Evolutionary conservation across 1,140 invertebrate genomes (phyloP).

Genomic region (Hyles vespertilio): DNA sequence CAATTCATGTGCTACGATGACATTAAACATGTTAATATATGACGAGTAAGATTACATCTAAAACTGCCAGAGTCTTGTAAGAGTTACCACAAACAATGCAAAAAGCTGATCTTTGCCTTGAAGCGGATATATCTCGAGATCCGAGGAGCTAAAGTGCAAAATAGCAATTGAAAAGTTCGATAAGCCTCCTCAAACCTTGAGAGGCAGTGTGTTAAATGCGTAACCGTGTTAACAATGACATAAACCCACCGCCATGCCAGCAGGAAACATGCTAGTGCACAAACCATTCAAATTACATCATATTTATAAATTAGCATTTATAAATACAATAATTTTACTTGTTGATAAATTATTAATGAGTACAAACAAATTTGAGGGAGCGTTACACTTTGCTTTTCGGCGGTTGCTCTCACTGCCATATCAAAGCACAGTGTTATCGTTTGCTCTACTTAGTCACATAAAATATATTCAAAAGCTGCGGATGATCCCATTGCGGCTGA

Average conservation of each 20-base stretch:
- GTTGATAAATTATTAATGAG: too few relatives aligned
- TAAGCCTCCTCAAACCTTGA: constrained; percentile 31
- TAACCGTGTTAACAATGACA: constrained; percentile 56
- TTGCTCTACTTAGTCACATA: too few relatives aligned
- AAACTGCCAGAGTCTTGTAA: constrained; percentile 12
- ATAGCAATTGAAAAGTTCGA: background rate
- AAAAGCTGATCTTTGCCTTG: constrained; percentile 16
- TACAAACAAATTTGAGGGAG: too few relatives aligned
- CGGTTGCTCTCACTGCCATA: too few relatives aligned
- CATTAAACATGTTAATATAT: constrained; percentile 6
- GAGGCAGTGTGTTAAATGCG: constrained; percentile 35
- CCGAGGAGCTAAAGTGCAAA: constrained; percentile 20
- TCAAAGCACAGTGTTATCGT: too few relatives aligned
- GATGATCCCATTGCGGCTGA: too few relatives aligned
- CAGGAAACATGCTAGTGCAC: constrained; percentile 53
- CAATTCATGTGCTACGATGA: constrained; percentile 3
- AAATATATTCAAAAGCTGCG: too few relatives aligned
- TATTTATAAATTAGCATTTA: too few relatives aligned
- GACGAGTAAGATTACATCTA: constrained; percentile 2
- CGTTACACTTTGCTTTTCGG: too few relatives aligned
- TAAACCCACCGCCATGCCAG: constrained; percentile 69
- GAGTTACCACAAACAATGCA: constrained; percentile 28
- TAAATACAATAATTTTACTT: too few relatives aligned
- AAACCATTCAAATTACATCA: constrained; percentile 8
- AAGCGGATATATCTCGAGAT: constrained; percentile 21